Evolutionary conservation across 2,888 invertebrate genomes (phyloP).

Genomic region (Melanostoma scalare): DNA sequence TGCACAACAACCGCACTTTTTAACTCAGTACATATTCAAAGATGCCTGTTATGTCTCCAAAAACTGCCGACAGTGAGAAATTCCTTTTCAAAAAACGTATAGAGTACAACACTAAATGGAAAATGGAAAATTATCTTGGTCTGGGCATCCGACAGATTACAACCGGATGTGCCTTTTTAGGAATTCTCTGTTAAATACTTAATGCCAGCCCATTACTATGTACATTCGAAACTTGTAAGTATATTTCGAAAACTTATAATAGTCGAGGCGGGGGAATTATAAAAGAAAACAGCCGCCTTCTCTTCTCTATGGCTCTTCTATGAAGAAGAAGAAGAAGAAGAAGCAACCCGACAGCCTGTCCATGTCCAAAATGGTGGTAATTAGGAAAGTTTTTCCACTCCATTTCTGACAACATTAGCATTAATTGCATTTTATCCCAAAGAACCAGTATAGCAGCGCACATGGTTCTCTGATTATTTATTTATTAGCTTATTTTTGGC

Average conservation of each 20-base stretch:
- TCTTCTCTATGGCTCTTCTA: not conserved
- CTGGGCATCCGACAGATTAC: constrained; percentile 40
- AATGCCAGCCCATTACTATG: constrained; percentile 63
- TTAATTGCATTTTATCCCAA: constrained; percentile 69
- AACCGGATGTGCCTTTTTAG: constrained; percentile 38
- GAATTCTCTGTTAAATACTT: constrained; percentile 61
- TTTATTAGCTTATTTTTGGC: constrained; percentile 68
- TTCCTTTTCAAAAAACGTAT: not conserved
- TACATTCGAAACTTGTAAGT: constrained; percentile 62
- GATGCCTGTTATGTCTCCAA: not conserved
- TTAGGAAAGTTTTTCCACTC: constrained; percentile 72
- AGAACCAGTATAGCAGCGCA: constrained; percentile 29
- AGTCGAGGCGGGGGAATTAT: constrained; percentile 37
- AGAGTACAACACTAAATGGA: constrained; percentile 38
- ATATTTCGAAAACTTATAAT: constrained; percentile 38
- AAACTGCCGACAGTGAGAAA: not conserved
- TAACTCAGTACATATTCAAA: too few species aligned
- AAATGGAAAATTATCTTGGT: constrained; percentile 54
- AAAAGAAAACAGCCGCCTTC: constrained; percentile 56
- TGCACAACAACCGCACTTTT: too few species aligned
- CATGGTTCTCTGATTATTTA: constrained; percentile 61
- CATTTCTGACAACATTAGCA: constrained; percentile 73
- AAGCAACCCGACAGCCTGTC: constrained; percentile 43
- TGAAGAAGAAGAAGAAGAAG: constrained; percentile 12
- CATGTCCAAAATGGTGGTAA: constrained; percentile 62